phyloP scores from a whole-genome alignment of 2,797 vertebrate genomes.

The Odontamblyopus lacepedii region DNA sequence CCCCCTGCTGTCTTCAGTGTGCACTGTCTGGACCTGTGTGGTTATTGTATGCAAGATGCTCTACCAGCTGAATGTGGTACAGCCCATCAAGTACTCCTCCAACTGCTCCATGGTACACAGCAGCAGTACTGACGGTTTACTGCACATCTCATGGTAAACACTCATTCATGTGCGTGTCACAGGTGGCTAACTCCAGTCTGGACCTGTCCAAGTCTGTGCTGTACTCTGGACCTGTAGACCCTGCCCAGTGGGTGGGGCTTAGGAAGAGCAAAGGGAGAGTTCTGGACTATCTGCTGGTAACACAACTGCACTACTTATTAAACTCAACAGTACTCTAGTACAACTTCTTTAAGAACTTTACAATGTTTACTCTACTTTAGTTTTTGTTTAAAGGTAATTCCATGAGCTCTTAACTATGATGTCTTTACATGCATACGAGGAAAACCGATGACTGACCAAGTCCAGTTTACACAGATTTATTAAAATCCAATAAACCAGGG shows the following conservation, averaged over 20 bases:
- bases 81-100: constrained; percentile 85
- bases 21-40: constrained; percentile 96
- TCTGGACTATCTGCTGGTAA: constrained; percentile 90
- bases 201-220: constrained; percentile 61
- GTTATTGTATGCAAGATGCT: constrained; percentile 98
- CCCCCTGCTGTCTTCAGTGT: constrained; percentile 88
- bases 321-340: neutral
- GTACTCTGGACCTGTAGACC: constrained; percentile 81
- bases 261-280: constrained; percentile 79
- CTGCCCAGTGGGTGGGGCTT: constrained; percentile 91
- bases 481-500: too few relatives aligned
- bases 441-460: too few relatives aligned
- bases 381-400: too few relatives aligned
- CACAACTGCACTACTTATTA: neutral
- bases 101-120: constrained; percentile 81
- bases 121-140: neutral
- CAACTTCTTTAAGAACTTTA: constrained; percentile 60
- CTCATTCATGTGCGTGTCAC: neutral
- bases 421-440: too few relatives aligned
- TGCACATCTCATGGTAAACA: neutral
- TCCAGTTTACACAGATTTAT: too few relatives aligned
- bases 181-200: constrained; percentile 67
- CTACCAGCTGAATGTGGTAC: constrained; percentile 83
- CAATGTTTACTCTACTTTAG: neutral
- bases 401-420: too few relatives aligned